Percentiles rank a stretch among this genome's conserved stretches.
Evolutionary conservation across 2,113 vertebrate genomes (phyloP).

Genomic region (Balaenoptera acutorostrata): DNA sequence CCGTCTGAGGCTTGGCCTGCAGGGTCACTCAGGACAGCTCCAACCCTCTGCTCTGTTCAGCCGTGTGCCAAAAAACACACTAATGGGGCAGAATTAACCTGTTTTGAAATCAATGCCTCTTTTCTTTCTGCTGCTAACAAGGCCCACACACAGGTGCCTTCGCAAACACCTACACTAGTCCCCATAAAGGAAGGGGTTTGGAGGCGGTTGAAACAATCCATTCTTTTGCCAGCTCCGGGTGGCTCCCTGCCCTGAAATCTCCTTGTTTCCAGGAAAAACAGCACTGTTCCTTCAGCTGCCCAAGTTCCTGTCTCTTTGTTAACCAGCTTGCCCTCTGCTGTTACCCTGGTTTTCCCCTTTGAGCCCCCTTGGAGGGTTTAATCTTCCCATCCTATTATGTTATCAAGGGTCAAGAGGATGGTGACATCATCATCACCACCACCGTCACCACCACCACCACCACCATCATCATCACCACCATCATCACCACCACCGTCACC

Average conservation of each 20-base stretch:
- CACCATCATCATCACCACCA: neutral
- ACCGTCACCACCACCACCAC: too few species aligned
- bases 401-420: neutral
- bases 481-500: too few species aligned
- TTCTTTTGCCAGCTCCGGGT: neutral
- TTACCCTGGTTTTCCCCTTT: neutral
- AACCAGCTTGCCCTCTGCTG: neutral
- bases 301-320: neutral
- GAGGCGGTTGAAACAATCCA: neutral
- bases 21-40: neutral
- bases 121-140: neutral
- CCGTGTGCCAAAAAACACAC: neutral
- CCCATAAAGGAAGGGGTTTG: neutral
- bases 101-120: neutral
- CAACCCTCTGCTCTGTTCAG: neutral
- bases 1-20: neutral
- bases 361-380: neutral
- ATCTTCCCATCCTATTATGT: neutral
- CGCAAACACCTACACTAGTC: rapidly evolving
- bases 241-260: neutral
- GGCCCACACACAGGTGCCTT: neutral
- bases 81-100: neutral
- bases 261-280: neutral
- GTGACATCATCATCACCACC: neutral
- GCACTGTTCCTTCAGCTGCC: neutral